phyloP scores from a whole-genome alignment of 2,888 invertebrate species.

The Shargacucullia verbasci region DNA sequence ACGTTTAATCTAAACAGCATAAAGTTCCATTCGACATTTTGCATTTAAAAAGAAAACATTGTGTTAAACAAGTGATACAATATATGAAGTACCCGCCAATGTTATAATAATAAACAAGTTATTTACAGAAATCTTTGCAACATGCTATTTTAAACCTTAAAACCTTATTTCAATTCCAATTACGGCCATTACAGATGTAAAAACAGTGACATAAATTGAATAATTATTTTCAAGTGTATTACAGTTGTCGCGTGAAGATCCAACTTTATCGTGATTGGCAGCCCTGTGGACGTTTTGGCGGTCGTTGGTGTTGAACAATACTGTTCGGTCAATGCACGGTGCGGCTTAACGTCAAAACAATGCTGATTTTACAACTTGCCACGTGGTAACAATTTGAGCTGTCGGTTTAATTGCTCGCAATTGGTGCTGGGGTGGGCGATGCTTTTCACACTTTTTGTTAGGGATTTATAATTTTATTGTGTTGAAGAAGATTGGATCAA shows the following conservation, averaged over 20 bases:
- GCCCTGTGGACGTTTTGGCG: conserved; percentile 61
- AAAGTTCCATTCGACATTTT: no score
- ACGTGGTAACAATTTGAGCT: conserved; percentile 45
- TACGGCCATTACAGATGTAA: conserved; percentile 31
- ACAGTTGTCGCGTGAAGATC: conserved; percentile 55
- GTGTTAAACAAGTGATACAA: no score
- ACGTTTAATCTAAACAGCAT: no score
- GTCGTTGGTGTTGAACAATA: conserved; percentile 61
- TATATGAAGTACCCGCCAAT: conserved; percentile 6
- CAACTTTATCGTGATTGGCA: conserved; percentile 64
- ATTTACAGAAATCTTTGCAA: no score
- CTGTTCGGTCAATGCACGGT: conserved; percentile 52
- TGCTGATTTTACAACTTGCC: conserved; percentile 56
- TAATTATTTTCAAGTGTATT: conserved; percentile 13
- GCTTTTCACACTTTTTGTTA: conserved; percentile 22
- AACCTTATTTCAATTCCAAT: conserved; percentile 15
- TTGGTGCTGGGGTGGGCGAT: conserved; percentile 16
- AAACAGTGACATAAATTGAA: conserved; percentile 38
- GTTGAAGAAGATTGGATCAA: not conserved
- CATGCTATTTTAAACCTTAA: conserved; percentile 22
- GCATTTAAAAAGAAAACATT: no score
- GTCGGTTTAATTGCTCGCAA: conserved; percentile 43
- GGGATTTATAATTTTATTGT: not conserved
- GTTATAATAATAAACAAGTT: conserved; percentile 14
- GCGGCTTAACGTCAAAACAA: conserved; percentile 55